These are phyloP conservation scores for Oxycera nigricornis DNA, from an alignment of 2,888 invertebrate species.

Conservation along the genomic window DNA sequence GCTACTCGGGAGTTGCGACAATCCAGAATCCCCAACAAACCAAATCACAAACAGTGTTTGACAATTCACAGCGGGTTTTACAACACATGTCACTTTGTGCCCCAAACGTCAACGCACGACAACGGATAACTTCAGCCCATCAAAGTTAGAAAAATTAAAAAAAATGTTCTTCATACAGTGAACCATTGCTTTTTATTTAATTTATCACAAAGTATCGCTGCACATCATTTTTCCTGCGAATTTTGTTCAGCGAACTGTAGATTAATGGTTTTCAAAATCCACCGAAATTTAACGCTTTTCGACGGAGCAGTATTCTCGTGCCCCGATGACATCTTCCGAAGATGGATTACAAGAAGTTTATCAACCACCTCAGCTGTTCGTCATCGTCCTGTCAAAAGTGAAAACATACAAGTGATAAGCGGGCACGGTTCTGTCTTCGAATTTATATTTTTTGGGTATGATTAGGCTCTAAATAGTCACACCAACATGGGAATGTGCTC, in stretches of 20 bases:
- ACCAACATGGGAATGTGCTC: constrained; percentile 49
- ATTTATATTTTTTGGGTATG: neutral
- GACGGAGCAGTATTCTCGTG: constrained; percentile 16
- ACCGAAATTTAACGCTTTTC: too few relatives aligned
- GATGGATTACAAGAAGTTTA: neutral
- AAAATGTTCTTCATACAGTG: too few relatives aligned
- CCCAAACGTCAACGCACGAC: too few relatives aligned
- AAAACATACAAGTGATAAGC: neutral
- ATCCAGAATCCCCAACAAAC: neutral
- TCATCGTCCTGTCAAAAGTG: constrained; percentile 10
- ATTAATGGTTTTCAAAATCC: too few relatives aligned
- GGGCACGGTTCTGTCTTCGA: neutral
- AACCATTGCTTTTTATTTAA: too few relatives aligned
- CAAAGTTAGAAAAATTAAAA: too few relatives aligned
- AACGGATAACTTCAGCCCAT: too few relatives aligned
- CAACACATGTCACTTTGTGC: constrained; percentile 14
- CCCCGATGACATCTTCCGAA: too few relatives aligned
- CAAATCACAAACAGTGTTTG: neutral
- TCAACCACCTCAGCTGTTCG: constrained; percentile 1
- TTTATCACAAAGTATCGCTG: too few relatives aligned
- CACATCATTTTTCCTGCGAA: too few relatives aligned
- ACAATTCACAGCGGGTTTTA: constrained; percentile 2
- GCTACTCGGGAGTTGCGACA: neutral
- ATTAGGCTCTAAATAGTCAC: neutral
- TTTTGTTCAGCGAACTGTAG: too few relatives aligned